Percentiles rank a stretch among this genome's conserved stretches.
phyloP scores from a whole-genome alignment of 2,888 invertebrate species.

The Hyposoter didymator region DNA sequence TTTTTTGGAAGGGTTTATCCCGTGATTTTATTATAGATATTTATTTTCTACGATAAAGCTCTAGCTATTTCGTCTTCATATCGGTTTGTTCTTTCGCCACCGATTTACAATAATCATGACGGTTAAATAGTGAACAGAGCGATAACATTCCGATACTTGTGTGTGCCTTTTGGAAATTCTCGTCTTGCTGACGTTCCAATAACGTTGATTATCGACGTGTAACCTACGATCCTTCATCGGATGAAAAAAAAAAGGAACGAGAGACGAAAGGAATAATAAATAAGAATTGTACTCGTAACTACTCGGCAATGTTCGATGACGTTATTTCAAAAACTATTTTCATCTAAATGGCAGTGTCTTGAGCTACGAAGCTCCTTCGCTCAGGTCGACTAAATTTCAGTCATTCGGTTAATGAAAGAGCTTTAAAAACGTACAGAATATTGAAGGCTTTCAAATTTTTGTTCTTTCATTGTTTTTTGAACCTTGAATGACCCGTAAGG shows the following conservation, averaged over 20 bases:
- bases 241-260: conserved; percentile 38
- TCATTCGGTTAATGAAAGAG: conserved; percentile 41
- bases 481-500: conserved; percentile 61
- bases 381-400: conserved; percentile 32
- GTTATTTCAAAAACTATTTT: conserved; percentile 29
- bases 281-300: conserved; percentile 1
- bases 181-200: conserved; percentile 13
- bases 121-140: conserved; percentile 50
- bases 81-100: conserved; percentile 20
- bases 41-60: conserved; percentile 37
- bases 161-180: conserved; percentile 28
- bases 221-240: conserved; percentile 32
- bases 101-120: conserved; percentile 50
- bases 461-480: conserved; percentile 19
- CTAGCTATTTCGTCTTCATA: conserved; percentile 27
- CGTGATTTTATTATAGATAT: conserved; percentile 49
- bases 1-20: conserved; percentile 1
- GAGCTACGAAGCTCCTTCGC: conserved; percentile 1
- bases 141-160: conserved; percentile 43
- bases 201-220: conserved; percentile 38
- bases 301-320: conserved; percentile 13
- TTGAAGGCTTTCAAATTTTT: not conserved
- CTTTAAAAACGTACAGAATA: conserved; percentile 26
- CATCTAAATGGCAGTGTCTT: conserved; percentile 61
- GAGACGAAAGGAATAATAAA: not conserved